Conservation (phyloP, 2,113 vertebrate species). For the Mirounga angustirostris region DNA sequence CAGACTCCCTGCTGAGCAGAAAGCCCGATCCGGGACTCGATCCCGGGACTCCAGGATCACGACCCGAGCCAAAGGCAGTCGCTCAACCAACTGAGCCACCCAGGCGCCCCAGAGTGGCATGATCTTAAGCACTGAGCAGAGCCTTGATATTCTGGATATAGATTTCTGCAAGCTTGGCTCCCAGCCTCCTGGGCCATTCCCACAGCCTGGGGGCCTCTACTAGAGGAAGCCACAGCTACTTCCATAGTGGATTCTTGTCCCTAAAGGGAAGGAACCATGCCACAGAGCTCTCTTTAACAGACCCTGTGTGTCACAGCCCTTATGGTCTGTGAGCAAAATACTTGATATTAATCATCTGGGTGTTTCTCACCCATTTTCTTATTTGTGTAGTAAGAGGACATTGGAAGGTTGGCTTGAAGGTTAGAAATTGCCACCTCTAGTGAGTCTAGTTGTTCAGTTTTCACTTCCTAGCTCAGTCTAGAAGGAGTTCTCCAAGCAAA, state of each 20-base stretch:
- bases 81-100: no score
- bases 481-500: background rate
- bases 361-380: constrained; percentile 22
- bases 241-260: background rate
- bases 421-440: background rate
- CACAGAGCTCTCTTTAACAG: background rate
- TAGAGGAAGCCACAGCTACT: background rate
- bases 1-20: no score
- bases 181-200: background rate
- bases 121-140: background rate
- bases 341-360: background rate
- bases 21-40: no score
- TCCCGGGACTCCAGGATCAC: no score
- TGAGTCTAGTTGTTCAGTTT: background rate
- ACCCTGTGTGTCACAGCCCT: background rate
- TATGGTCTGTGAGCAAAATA: background rate
- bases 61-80: no score
- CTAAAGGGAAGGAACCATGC: background rate
- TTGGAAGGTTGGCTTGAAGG: background rate
- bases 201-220: background rate
- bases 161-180: background rate
- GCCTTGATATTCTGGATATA: background rate
- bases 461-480: background rate
- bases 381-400: background rate
- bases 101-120: background rate